phyloP scores from a whole-genome alignment of 2,797 vertebrate species.

The Sphaeramia orbicularis region DNA sequence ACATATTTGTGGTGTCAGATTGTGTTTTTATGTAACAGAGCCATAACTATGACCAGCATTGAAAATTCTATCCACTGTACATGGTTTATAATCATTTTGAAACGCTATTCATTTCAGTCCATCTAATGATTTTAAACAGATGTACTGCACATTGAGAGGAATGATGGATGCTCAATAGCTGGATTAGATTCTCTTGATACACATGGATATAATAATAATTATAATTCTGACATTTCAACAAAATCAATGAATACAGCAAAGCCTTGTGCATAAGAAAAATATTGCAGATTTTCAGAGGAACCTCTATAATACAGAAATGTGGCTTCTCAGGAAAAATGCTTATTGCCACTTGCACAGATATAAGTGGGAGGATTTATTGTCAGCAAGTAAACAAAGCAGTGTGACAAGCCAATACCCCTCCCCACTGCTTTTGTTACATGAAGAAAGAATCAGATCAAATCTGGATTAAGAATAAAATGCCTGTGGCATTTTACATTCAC shows the following conservation, averaged over 20 bases:
- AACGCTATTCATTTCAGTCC: constrained; percentile 44
- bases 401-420: constrained; percentile 62
- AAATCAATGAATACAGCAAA: constrained; percentile 50
- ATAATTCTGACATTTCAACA: constrained; percentile 48
- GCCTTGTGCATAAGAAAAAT: constrained; percentile 22
- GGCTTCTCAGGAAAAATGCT: constrained; percentile 40
- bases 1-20: constrained; percentile 9
- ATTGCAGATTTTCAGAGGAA: constrained; percentile 31
- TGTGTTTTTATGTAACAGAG: constrained; percentile 12
- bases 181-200: constrained; percentile 57
- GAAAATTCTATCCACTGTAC: constrained; percentile 29
- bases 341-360: constrained; percentile 52
- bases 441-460: constrained; percentile 73
- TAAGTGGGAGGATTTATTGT: constrained; percentile 77
- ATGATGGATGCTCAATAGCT: constrained; percentile 40
- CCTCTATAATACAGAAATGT: constrained; percentile 28
- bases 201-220: constrained; percentile 54
- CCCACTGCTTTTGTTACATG: constrained; percentile 51
- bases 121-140: constrained; percentile 51
- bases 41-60: constrained; percentile 34
- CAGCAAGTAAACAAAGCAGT: constrained; percentile 72
- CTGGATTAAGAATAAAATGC: constrained; percentile 65
- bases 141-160: constrained; percentile 33
- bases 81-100: constrained; percentile 52
- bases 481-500: constrained; percentile 37